phyloP scores from a whole-genome alignment of 2,797 vertebrate species.

The Chromis chromis region DNA sequence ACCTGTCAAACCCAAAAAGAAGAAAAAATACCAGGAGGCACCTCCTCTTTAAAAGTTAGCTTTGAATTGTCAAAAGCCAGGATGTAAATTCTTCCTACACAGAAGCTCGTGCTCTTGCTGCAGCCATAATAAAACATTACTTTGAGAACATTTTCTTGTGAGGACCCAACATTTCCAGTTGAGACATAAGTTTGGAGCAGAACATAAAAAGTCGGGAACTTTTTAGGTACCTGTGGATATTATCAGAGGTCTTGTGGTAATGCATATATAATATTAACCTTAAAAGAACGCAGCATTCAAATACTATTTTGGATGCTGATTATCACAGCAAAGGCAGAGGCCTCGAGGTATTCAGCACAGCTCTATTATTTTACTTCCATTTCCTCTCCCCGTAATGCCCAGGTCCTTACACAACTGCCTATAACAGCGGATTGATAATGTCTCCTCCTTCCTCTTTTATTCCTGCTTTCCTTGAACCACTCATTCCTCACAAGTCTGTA shows the following conservation, averaged over 20 bases:
- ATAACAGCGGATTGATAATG: constrained; percentile 4
- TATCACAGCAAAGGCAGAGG: not conserved
- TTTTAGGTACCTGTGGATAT: too few species aligned
- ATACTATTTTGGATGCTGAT: too few species aligned
- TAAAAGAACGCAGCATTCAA: too few species aligned
- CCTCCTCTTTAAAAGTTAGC: not conserved
- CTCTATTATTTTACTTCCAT: not conserved
- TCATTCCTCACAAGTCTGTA: constrained; percentile 72
- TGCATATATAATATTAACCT: too few species aligned
- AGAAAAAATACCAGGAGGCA: not conserved
- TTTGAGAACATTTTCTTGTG: not conserved
- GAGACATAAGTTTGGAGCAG: not conserved
- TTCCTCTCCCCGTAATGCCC: not conserved
- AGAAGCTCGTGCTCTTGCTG: not conserved
- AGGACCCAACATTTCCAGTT: not conserved
- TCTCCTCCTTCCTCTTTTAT: constrained; percentile 21
- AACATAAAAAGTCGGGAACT: too few species aligned
- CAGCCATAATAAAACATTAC: too few species aligned
- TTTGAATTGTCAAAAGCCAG: not conserved
- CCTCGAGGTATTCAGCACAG: not conserved
- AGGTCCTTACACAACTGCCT: not conserved
- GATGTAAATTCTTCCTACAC: not conserved
- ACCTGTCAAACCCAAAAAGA: not conserved
- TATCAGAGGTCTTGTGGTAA: too few species aligned
- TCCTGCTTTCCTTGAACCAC: constrained; percentile 75